Conservation (phyloP, 1,140 invertebrate genomes). For the Calliopsis andreniformis region DNA sequence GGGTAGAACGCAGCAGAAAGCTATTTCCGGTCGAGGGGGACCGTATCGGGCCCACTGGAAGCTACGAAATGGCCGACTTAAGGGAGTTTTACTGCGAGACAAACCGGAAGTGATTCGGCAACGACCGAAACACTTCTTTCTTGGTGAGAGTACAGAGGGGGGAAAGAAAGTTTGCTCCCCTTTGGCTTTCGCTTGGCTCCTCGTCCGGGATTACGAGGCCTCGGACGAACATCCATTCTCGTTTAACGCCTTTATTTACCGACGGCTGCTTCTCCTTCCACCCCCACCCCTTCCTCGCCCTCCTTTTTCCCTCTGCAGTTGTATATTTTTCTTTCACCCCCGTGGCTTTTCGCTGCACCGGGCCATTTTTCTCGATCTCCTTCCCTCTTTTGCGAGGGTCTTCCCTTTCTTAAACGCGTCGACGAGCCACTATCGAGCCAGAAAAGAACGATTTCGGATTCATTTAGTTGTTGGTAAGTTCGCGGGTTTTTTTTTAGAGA, state of each 20-base stretch:
- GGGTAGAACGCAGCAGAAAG: conserved; percentile 40
- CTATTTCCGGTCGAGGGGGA: conserved; percentile 69
- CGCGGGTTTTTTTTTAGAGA: too few relatives aligned
- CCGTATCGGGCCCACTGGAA: conserved; percentile 63
- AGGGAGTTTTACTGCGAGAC: conserved; percentile 76
- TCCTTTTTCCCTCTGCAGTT: conserved; percentile 19
- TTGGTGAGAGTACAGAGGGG: conserved; percentile 20
- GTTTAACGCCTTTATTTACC: conserved; percentile 80
- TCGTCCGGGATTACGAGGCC: conserved; percentile 72
- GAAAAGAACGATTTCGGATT: too few relatives aligned
- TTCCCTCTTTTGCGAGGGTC: neutral
- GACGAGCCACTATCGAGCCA: conserved; percentile 22
- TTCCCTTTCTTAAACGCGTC: conserved; percentile 3
- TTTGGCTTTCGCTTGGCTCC: conserved; percentile 50
- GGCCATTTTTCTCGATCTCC: neutral
- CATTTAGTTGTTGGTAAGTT: too few relatives aligned
- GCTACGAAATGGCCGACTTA: conserved; percentile 74
- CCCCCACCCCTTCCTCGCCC: neutral
- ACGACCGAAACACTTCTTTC: conserved; percentile 60
- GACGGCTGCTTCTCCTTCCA: conserved; percentile 59
- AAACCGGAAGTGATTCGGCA: conserved; percentile 78
- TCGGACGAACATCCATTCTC: conserved; percentile 77
- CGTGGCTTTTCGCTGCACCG: conserved; percentile 10
- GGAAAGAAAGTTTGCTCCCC: conserved; percentile 44
- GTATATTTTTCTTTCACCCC: conserved; percentile 22